Evolutionary conservation across 1,140 invertebrate genomes (phyloP).

Genomic region (Brachionus manjavacas): DNA sequence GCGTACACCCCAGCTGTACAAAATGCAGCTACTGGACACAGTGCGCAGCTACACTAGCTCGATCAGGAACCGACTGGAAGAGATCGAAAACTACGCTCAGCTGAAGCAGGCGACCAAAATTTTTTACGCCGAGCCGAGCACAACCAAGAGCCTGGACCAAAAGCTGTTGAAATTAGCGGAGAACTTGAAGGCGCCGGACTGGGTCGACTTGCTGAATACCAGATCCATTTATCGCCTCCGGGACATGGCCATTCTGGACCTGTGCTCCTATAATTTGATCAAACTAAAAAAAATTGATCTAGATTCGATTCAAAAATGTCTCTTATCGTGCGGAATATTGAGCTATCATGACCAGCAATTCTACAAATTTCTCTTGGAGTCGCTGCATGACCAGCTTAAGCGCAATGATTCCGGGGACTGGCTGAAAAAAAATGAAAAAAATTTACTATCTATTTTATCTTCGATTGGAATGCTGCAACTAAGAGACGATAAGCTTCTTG

Average conservation of each 20-base stretch:
- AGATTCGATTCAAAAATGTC: slow-evolving; percentile 36
- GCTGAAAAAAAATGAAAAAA: not conserved
- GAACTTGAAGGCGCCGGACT: not conserved
- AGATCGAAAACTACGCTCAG: not conserved
- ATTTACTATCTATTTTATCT: not conserved
- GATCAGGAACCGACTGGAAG: not conserved
- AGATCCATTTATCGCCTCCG: slow-evolving; percentile 9
- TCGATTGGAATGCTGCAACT: slow-evolving; percentile 32
- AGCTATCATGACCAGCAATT: slow-evolving; percentile 11
- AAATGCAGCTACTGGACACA: slow-evolving; percentile 3
- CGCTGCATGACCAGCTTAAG: not conserved
- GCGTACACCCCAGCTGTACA: not conserved
- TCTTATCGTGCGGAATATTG: slow-evolving; percentile 24
- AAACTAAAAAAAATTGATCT: not conserved
- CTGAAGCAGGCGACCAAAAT: not conserved
- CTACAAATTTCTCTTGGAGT: slow-evolving; percentile 15
- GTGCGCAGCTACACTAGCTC: not conserved
- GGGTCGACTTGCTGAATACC: slow-evolving; percentile 22
- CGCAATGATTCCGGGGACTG: not conserved
- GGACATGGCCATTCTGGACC: not conserved
- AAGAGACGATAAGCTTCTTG: slow-evolving; percentile 19
- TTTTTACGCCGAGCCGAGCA: not conserved
- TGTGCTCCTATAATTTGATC: slow-evolving; percentile 26
- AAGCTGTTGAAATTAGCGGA: not conserved
- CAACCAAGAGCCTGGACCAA: not conserved